Base-by-base conservation (phyloP, 2,113 vertebrate species). In the Coturnix japonica region DNA sequence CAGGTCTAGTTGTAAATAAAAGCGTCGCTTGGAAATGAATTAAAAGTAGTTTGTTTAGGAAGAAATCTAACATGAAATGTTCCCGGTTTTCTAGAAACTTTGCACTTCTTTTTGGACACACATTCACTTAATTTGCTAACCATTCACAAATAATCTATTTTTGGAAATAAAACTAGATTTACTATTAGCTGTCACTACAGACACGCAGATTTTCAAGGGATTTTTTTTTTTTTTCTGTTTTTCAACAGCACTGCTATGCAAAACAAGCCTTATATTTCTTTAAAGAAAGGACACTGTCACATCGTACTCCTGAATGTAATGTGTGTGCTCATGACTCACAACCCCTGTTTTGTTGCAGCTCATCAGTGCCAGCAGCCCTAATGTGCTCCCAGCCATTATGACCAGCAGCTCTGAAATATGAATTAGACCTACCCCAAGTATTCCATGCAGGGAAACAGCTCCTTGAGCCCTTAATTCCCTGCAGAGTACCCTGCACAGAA, bases 391-490 rank as follows among this genome's bases (percentile, higher is more conserved):
- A 89, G 87, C 72, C 92, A 81, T 92, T 94, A 85, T 66, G 81
- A 74, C 95, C 86, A 93, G 75, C 84, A 91, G 84, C 86, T 92
- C 91, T 94, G 95, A 95, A 95, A 94, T 87, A 94, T 87, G 89
- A 92, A 95, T 94, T 92, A 95, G 73, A 81, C 90, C 89, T 93
- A 93, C 59, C 56, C 83, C 69, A 63, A 83, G 87, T 70, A 74
- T 79, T 89, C 71, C 0, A 4, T 21, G 63, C 81, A 91, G 75
- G 18, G 26, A 87, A 81, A 88, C 80, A 85, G 81, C 83, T 91
- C 81, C 81, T 79, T 66, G 86, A 94, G 87, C 92, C 60, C 75
- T 92, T 95, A 74, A 94, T 93, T 96, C 92, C 87, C 78, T 60
- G 54, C 0, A 4, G 95, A 92, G 87, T 56, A 95, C 89, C 89